Conservation (phyloP, 1,140 invertebrate species). For the Schlechtendalia chinensis region DNA sequence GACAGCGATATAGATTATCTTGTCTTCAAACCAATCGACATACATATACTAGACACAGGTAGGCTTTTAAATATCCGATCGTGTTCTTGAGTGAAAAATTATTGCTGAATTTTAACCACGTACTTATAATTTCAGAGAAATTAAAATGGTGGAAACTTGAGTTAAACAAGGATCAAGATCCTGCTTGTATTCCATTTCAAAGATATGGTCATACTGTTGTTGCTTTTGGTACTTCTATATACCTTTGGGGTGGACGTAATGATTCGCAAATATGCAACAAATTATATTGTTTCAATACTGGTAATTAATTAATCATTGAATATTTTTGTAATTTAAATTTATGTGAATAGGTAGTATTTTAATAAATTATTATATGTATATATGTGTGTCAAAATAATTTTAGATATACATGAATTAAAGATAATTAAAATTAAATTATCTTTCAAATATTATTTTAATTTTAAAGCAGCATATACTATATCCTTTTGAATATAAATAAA, state of each 20-base stretch:
- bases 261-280: conserved; percentile 75
- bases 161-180: conserved; percentile 50
- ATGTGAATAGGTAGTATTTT: too few relatives aligned
- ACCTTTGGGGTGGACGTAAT: conserved; percentile 88
- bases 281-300: conserved; percentile 77
- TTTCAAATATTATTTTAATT: too few relatives aligned
- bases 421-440: too few relatives aligned
- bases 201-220: conserved; percentile 88
- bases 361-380: too few relatives aligned
- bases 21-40: conserved; percentile 73
- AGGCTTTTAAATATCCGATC: conserved; percentile 53
- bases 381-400: too few relatives aligned
- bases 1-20: conserved; percentile 76
- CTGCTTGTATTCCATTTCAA: conserved; percentile 60
- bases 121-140: conserved; percentile 14
- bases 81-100: too few relatives aligned
- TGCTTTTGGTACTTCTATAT: conserved; percentile 71
- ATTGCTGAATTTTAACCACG: too few relatives aligned
- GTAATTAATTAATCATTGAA: conserved; percentile 56
- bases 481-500: too few relatives aligned
- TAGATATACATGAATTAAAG: too few relatives aligned
- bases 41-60: conserved; percentile 81
- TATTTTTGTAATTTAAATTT: too few relatives aligned
- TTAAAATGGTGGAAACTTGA: conserved; percentile 39
- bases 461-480: too few relatives aligned